Conservation (phyloP, 2,888 invertebrate genomes). For the Rhagonycha lutea region DNA sequence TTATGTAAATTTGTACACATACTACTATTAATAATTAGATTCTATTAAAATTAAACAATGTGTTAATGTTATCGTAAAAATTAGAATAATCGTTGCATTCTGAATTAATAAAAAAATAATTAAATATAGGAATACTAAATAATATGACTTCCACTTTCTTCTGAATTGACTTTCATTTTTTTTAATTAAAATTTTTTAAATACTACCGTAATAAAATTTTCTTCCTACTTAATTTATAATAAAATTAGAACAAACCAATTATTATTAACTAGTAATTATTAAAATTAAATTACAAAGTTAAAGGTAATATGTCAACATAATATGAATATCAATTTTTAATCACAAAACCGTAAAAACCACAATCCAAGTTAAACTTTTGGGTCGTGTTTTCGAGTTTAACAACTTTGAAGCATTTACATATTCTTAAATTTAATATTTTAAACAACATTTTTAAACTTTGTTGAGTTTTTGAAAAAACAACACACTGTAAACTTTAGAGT, state of each 20-base stretch:
- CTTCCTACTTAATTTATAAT: not conserved
- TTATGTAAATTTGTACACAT: not conserved
- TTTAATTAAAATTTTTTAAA: not conserved
- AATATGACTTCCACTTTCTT: not conserved
- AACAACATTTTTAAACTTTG: not conserved
- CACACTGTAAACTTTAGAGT: not conserved
- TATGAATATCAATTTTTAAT: not conserved
- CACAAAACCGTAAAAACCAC: not conserved
- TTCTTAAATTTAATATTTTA: not conserved
- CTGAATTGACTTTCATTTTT: not conserved
- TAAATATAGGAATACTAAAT: not conserved
- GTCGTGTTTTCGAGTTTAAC: not conserved
- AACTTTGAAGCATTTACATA: not conserved
- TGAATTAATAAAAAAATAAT: not conserved
- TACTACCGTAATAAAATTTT: not conserved
- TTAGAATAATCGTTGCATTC: not conserved
- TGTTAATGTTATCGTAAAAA: not conserved
- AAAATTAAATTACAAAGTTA: not conserved
- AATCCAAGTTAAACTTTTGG: not conserved
- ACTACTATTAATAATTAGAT: not conserved
- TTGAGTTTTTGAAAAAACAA: not conserved
- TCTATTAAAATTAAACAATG: not conserved
- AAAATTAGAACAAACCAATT: not conserved
- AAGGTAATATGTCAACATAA: not conserved
- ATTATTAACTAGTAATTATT: not conserved